Base-by-base conservation (phyloP, 2,113 vertebrate species). In the Paradoxurus hermaphroditus region DNA sequence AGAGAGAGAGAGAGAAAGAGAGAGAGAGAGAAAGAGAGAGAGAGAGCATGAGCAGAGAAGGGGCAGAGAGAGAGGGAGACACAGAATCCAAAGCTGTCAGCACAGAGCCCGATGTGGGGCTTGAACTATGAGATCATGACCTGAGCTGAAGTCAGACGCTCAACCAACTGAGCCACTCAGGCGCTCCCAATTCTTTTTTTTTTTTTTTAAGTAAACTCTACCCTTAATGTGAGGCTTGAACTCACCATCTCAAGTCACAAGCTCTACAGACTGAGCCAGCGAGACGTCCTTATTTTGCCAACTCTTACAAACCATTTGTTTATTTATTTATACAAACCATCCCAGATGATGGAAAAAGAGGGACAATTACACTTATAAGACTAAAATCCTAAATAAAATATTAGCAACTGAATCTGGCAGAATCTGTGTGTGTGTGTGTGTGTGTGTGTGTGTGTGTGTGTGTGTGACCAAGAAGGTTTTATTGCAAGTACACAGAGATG, bases 331-430 rank as follows among this genome's bases (percentile, higher is more conserved):
- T 59, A 44, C 67, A 63, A 95, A 51, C 94, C 62, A 6, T 23
- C 36, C 23, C 67, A 70, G 56, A 77, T 19, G 16, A 68, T 73
- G 70, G 46, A 39, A 90, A 81, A 83, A 93, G 81, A 90, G 27
- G 39, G 41, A 31, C 39, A 90, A 19, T 29, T 41, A 15, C 27
- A 41, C 56, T 86, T 75, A 49, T 3, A 77, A 83, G 19, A 44
- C 29, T 94, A 86, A 84, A 91, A 51, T 94, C 25, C 25, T 87
- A 87, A 70, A 77, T 83, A 53, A 90, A 90, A 90, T 31, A 86
- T 31, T 65, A 90, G 23, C 72, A 86, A 90, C 29, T 8, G 16
- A 72, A 85, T 81, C 51, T 73, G 63, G 73, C 31, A 1, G 77
- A 78, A 68, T 92, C 82, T 49, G 29, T 75, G 12, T 62, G 5